Evolutionary conservation across 2,797 vertebrate species (phyloP), one percentile per base, ranked within the genome.

Genomic region (Dryobates pubescens): DNA sequence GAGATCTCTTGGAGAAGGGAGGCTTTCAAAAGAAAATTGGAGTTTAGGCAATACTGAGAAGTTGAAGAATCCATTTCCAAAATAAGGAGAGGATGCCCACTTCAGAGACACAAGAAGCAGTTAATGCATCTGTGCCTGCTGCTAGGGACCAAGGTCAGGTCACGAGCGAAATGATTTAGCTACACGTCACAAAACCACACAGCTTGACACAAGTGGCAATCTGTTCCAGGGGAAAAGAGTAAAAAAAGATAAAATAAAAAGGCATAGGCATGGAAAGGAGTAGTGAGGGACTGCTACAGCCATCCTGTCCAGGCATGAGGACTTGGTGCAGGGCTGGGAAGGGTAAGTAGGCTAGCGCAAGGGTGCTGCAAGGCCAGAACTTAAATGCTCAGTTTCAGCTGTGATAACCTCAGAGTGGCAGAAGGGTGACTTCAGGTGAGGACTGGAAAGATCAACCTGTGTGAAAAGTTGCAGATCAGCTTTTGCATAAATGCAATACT

Each of bases 181-280:
- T 86, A 34, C 74, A 86, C 4, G 0, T 95, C 89, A 92, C 68
- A 89, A 92, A 95, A 89, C 61, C 94, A 94, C 90, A 71, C 79
- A 93, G 90, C 90, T 84, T 92, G 90, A 89, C 82, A 94, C 87
- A 91, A 95, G 86, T 2, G 26, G 84, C 84, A 90, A 82, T 73
- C 93, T 94, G 85, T 64, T 94, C 59, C 47, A 69, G 92, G 58
- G 41, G 41, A 16, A 82, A 36, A 63, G 56, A 7, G 6, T 6
- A 24, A 10, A 19, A 10, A 19, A 20, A 62, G 17, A 38, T 27
- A 26, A 47, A 47, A 54, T 53, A 27, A 56, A 56, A 56, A 49
- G 5, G 30, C 69, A 11, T 13, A 67, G 76, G 41, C 24, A n/a
- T 16, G 17, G 32, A 64, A 58, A 51, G 16, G 36, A 64, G 56